phyloP scores from a whole-genome alignment of 2,113 vertebrate genomes.

The Brachyhypopomus occidentalis region DNA sequence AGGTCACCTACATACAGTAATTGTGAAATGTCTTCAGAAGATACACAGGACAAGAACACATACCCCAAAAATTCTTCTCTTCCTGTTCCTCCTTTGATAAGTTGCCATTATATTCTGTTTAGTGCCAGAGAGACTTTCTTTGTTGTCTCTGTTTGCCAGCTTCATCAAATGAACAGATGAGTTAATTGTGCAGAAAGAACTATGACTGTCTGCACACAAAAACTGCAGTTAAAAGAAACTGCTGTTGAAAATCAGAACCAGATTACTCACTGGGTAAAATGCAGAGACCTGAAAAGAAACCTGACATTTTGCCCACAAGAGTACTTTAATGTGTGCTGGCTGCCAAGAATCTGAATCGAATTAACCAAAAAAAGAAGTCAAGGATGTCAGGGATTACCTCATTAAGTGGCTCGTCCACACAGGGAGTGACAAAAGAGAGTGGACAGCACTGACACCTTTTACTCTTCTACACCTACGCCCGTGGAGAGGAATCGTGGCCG shows the following conservation, averaged over 20 bases:
- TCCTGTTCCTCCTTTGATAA: background rate
- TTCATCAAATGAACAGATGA: background rate
- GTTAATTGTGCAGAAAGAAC: constrained; percentile 13
- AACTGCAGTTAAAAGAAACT: background rate
- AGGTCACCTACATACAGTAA: background rate
- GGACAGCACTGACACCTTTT: background rate
- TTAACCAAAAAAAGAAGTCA: constrained; percentile 16
- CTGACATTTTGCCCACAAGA: constrained; percentile 44
- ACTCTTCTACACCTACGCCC: constrained; percentile 37
- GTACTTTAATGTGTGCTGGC: constrained; percentile 30
- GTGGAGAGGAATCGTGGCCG: background rate
- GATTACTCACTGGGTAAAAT: constrained; percentile 34
- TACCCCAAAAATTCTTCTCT: background rate
- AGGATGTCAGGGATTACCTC: constrained; percentile 34
- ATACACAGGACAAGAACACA: constrained; percentile 1
- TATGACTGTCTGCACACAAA: background rate
- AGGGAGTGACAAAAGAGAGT: constrained; percentile 5
- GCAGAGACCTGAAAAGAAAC: constrained; percentile 30
- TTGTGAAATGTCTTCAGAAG: background rate
- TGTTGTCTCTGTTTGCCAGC: background rate
- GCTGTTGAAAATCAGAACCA: constrained; percentile 47
- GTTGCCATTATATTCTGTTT: background rate
- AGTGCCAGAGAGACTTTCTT: background rate
- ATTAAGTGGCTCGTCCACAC: constrained; percentile 4
- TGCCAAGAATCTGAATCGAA: constrained; percentile 33